These are phyloP conservation scores for Myxocyprinus asiaticus DNA, from an alignment of 2,113 vertebrate species.

Conservation along the genomic window DNA sequence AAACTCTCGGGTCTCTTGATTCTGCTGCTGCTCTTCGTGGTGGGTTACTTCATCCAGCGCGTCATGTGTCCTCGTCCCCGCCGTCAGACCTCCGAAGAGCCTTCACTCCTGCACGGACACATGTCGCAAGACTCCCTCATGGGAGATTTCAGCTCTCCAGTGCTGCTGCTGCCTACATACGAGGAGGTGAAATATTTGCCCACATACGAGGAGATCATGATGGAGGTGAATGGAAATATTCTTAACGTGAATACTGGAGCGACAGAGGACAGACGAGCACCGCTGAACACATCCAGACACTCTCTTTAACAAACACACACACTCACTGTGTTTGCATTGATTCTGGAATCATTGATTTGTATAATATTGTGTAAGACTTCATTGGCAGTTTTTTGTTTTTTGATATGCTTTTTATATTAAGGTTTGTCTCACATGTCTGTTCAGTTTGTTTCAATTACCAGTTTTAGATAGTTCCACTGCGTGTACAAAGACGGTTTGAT, in stretches of 20 bases:
- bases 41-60: constrained; percentile 91
- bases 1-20: constrained; percentile 91
- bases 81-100: constrained; percentile 70
- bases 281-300: constrained; percentile 63
- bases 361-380: too few species aligned
- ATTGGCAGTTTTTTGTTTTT: too few species aligned
- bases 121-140: constrained; percentile 84
- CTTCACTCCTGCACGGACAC: constrained; percentile 76
- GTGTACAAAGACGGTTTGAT: too few species aligned
- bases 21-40: constrained; percentile 86
- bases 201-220: constrained; percentile 92
- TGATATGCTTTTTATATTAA: too few species aligned
- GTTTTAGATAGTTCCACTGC: too few species aligned
- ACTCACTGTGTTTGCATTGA: constrained; percentile 36
- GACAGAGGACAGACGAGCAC: constrained; percentile 59
- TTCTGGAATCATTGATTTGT: constrained; percentile 14
- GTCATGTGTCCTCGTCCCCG: constrained; percentile 88
- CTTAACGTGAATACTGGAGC: constrained; percentile 11
- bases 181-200: constrained; percentile 92
- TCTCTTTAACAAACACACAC: constrained; percentile 64
- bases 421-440: too few species aligned
- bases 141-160: constrained; percentile 71
- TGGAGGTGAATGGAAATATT: constrained; percentile 68
- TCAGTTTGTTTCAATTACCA: too few species aligned
- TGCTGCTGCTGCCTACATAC: constrained; percentile 84